phyloP scores from a whole-genome alignment of 1,140 invertebrate species.

The Drosophila baimaii region DNA sequence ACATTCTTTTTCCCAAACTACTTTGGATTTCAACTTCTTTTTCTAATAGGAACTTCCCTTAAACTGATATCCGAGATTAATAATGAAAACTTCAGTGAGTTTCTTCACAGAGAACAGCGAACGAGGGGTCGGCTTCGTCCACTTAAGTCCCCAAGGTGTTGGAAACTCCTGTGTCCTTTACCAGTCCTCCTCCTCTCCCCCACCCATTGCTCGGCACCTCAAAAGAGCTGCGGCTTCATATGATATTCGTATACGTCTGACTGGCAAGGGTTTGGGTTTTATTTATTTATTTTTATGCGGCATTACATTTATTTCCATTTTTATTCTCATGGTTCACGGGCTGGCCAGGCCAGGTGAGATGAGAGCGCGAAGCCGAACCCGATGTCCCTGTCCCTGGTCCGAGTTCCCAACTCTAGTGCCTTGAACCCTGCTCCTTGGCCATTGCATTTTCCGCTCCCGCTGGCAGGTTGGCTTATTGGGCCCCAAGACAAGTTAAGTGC shows the following conservation, averaged over 20 bases:
- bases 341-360: slow-evolving; percentile 50
- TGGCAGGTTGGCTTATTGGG: slow-evolving; percentile 63
- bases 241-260: slow-evolving; percentile 46
- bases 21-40: too few species aligned
- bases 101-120: too few species aligned
- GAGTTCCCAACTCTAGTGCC: background rate
- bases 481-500: slow-evolving; percentile 69
- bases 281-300: slow-evolving; percentile 72
- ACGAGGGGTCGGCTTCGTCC: background rate
- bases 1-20: too few species aligned
- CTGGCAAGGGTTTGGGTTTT: slow-evolving; percentile 46
- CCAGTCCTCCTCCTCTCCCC: background rate
- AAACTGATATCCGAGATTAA: too few species aligned
- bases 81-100: too few species aligned
- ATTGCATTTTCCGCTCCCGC: slow-evolving; percentile 39
- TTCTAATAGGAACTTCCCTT: too few species aligned
- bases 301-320: slow-evolving; percentile 75
- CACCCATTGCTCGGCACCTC: background rate
- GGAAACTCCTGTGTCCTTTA: slow-evolving; percentile 1
- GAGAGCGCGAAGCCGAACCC: slow-evolving; percentile 54
- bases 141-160: background rate
- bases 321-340: slow-evolving; percentile 59
- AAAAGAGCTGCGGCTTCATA: background rate
- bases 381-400: slow-evolving; percentile 6
- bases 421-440: background rate